phyloP scores from a whole-genome alignment of 2,888 invertebrate genomes.

The Capitulum mitella region DNA sequence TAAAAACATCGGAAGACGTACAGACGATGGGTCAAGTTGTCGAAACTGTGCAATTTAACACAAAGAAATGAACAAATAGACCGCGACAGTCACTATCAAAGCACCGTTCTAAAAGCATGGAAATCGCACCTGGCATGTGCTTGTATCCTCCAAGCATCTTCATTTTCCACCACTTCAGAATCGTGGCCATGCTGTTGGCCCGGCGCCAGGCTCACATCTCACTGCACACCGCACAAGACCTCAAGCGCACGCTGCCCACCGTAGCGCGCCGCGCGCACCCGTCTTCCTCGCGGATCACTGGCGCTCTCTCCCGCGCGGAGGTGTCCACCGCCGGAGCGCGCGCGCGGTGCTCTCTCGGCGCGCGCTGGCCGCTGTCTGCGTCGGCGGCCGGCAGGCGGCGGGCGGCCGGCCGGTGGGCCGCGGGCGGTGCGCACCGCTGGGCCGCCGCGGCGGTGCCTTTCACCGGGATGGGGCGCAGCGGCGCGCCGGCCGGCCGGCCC shows the following conservation, averaged over 20 bases:
- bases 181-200: constrained; percentile 55
- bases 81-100: too few species aligned
- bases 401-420: background rate
- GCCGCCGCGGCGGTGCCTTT: background rate
- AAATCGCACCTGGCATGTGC: constrained; percentile 60
- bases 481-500: background rate
- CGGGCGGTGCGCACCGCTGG: background rate
- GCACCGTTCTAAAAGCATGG: background rate
- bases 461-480: background rate
- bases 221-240: background rate
- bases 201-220: background rate
- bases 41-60: too few species aligned
- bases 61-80: too few species aligned
- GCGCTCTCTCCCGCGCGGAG: background rate
- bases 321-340: background rate
- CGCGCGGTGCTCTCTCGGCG: background rate
- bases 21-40: too few species aligned
- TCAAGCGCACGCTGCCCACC: background rate
- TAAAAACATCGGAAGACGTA: too few species aligned
- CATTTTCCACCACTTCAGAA: constrained; percentile 68
- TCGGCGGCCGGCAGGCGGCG: background rate
- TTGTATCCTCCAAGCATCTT: constrained; percentile 66
- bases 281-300: background rate
- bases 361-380: background rate
- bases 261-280: background rate